phyloP scores from a whole-genome alignment of 2,888 invertebrate genomes.

The Troides oblongomaculatus region DNA sequence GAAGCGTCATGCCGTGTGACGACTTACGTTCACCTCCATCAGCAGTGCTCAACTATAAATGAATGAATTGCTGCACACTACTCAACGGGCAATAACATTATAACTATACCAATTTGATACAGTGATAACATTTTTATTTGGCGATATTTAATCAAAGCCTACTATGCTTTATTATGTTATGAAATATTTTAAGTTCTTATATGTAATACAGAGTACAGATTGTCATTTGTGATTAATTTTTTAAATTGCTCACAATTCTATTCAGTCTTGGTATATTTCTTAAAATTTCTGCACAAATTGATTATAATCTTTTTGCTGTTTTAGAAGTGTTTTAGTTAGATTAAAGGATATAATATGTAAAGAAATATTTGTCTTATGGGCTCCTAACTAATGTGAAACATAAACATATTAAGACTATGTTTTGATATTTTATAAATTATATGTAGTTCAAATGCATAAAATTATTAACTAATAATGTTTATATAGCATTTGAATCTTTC shows the following conservation, averaged over 20 bases:
- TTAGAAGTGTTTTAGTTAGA: no score
- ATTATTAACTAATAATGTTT: background rate
- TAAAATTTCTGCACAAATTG: no score
- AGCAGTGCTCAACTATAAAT: slow-evolving; percentile 42
- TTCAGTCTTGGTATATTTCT: no score
- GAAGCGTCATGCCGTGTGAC: slow-evolving; percentile 33
- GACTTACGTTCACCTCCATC: slow-evolving; percentile 47
- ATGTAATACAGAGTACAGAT: no score
- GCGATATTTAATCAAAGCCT: background rate
- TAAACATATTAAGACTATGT: background rate
- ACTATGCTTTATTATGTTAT: background rate
- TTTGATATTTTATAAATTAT: background rate
- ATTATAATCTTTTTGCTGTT: no score
- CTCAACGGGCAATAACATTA: slow-evolving; percentile 39
- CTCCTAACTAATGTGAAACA: no score
- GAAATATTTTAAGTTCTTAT: no score
- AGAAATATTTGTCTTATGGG: no score
- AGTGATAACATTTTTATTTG: background rate
- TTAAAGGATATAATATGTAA: no score
- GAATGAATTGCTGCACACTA: slow-evolving; percentile 42
- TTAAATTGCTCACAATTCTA: no score
- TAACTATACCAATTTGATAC: background rate
- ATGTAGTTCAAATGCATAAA: background rate
- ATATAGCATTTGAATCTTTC: background rate
- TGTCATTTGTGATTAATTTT: no score